Evolutionary conservation across 2,797 vertebrate genomes (phyloP).

Genomic region (Falco cherrug): DNA sequence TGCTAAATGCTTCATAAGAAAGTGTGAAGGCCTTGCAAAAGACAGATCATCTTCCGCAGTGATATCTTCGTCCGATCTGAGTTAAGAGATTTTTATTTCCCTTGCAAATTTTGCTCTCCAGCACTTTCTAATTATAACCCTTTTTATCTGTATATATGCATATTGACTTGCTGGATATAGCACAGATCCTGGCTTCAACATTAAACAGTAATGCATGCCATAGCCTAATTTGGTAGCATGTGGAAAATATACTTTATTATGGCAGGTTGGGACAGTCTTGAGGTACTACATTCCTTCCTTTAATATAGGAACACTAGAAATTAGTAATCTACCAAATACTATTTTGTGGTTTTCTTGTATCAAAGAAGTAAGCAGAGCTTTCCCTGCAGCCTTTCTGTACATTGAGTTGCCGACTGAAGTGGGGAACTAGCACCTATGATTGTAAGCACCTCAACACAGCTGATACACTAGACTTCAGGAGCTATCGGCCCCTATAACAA

Average conservation of each 20-base stretch:
- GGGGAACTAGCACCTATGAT: not conserved
- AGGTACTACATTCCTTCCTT: not conserved
- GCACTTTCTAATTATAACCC: not conserved
- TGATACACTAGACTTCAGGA: too few species aligned
- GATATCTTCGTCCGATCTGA: not conserved
- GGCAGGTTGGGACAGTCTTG: not conserved
- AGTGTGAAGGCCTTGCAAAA: not conserved
- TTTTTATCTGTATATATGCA: not conserved
- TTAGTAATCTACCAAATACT: not conserved
- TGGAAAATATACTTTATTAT: not conserved
- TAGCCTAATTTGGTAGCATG: not conserved
- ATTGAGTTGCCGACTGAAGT: not conserved
- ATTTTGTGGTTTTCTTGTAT: not conserved
- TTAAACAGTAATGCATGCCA: not conserved
- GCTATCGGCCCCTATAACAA: not conserved
- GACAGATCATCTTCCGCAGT: not conserved
- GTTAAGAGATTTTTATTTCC: slow-evolving; percentile 1
- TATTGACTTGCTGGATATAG: not conserved
- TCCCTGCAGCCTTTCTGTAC: not conserved
- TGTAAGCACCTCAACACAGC: too few species aligned
- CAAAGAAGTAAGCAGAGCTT: not conserved
- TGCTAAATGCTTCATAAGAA: not conserved
- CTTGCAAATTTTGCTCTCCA: not conserved
- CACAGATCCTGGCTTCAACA: not conserved
- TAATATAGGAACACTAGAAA: not conserved